These are phyloP conservation scores for Ateles fusciceps DNA, from an alignment of 2,797 vertebrate genomes.

Conservation along the genomic window DNA sequence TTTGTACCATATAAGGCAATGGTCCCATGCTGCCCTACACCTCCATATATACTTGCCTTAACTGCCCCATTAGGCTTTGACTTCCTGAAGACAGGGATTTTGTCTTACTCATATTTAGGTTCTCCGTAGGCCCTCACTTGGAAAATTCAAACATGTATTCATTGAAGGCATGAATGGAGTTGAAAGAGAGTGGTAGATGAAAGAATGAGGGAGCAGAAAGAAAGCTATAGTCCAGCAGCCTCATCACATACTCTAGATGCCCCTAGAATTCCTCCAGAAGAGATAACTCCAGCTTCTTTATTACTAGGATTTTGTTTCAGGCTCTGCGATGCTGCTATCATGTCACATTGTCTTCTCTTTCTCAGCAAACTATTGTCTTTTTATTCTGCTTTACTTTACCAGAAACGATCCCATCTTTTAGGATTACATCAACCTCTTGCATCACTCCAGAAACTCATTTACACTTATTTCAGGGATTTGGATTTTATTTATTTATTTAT, in stretches of 20 bases:
- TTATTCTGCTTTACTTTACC: not conserved
- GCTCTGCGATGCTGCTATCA: not conserved
- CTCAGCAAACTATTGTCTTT: not conserved
- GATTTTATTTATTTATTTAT: not conserved
- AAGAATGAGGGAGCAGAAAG: not conserved
- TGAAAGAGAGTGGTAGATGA: not conserved
- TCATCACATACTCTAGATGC: not conserved
- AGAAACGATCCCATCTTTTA: not conserved
- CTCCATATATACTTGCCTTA: not conserved
- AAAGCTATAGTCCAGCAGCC: not conserved
- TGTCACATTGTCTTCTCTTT: not conserved
- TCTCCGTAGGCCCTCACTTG: not conserved
- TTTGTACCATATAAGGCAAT: no score
- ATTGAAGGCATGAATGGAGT: not conserved
- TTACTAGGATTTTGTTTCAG: not conserved
- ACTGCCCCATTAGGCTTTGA: not conserved
- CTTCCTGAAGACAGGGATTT: not conserved
- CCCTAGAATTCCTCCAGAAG: not conserved
- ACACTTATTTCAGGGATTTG: conserved; percentile 1
- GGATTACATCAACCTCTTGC: not conserved
- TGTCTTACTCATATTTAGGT: not conserved
- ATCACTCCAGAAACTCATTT: not conserved
- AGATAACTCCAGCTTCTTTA: not conserved
- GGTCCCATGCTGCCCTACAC: not conserved
- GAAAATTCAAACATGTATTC: not conserved